Base-by-base conservation (phyloP, 2,797 vertebrate genomes). In the Pterois miles region DNA sequence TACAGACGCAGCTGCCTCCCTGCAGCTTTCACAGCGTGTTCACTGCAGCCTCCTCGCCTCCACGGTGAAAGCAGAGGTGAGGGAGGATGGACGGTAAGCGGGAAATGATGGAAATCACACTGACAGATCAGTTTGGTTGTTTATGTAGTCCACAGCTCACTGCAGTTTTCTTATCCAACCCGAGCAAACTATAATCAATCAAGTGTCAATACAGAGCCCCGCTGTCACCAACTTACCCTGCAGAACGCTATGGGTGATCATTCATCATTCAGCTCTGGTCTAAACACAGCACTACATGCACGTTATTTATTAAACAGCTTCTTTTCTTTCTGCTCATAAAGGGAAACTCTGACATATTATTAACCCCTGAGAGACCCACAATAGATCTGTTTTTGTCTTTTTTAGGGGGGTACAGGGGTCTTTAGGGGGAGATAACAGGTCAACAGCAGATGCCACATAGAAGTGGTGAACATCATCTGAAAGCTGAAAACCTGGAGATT, bases 401-500 rank as follows among this genome's bases (percentile, higher is more conserved):
- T 43, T 43, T 43, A 43, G 40, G 3, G 38, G 3, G 40, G 40
- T 8, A 8, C 3, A 43, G 16, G 1, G 40, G 40, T 18, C 3
- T 43, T 18, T 43, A 43, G 0, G 16, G 40, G 40, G 40, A 43
- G 16, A 43, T 18, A 43, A 16, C 40, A 18, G 40, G 40, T 43
- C 0, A 43, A 1, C 40, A 43, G 40, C 8, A 43, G 40, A 43
- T 43, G 40, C 18, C 40, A 43, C 40, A 43, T 43, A 43, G 40
- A 43, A 43, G 40, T 43, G 40, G 16, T 43, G 40, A 18, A 43
- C 40, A 43, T 43, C 16, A 43, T 43, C 40, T 43, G 16, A 43
- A 43, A 43, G 0, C 40, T 43, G 40, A 0, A 16, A 43, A 18
- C 0, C 16, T 1, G 0, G 18, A 43, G 40, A 43, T 0, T 43